phyloP scores from a whole-genome alignment of 2,797 vertebrate species.

The Gallinago solitaria region DNA sequence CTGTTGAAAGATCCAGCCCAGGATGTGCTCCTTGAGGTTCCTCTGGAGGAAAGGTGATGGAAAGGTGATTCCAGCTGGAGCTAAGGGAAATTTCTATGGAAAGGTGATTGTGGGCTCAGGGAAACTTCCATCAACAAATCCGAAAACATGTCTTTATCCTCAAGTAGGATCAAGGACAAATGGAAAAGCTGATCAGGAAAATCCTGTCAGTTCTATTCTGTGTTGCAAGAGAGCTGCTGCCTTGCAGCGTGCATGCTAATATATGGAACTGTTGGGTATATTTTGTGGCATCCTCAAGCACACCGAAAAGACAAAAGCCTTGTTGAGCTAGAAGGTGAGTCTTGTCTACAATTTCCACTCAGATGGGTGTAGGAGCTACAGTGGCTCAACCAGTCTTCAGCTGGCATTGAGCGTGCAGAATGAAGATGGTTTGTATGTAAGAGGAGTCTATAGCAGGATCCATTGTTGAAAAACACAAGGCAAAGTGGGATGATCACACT shows the following conservation, averaged over 20 bases:
- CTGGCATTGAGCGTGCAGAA: background rate
- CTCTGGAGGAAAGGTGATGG: background rate
- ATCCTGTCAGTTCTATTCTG: background rate
- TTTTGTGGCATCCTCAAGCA: background rate
- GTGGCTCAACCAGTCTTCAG: background rate
- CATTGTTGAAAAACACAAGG: background rate
- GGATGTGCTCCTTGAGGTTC: background rate
- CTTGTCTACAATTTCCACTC: background rate
- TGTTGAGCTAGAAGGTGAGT: background rate
- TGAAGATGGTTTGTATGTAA: background rate
- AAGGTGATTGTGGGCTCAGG: background rate
- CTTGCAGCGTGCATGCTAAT: background rate
- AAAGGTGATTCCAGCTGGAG: background rate
- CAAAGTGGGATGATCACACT: fast-evolving
- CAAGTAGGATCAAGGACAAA: background rate
- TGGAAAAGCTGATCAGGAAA: background rate
- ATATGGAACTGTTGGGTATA: background rate
- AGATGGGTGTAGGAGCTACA: background rate
- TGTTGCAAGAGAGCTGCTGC: background rate
- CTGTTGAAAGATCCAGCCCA: background rate
- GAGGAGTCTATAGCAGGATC: background rate
- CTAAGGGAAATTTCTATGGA: background rate
- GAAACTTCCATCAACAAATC: background rate
- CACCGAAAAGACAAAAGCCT: background rate
- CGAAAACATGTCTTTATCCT: background rate